Base-by-base conservation (phyloP, 2,797 vertebrate species). In the Podarcis lilfordi region DNA sequence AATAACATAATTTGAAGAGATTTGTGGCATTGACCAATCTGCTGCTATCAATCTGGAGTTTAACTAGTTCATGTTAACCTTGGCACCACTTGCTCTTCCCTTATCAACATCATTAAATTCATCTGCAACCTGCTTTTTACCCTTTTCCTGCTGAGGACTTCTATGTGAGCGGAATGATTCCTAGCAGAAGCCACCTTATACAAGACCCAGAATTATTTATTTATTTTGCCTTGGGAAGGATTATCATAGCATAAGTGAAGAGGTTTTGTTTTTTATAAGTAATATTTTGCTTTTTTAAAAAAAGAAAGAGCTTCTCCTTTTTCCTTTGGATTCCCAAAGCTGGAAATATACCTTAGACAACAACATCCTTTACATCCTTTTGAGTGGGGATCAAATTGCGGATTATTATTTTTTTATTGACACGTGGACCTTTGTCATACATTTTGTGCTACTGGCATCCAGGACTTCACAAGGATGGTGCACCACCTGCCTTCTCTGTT, bases 381-480 rank as follows among this genome's bases (percentile, higher is more conserved):
- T 43, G 50, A 66, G 8, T 25, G 1, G 50, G 74, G 11, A 10
- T 32, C 3, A 68, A 72, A 35, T 75, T 0, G 0, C 66, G 37
- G 1, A 1, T 71, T 50, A 13, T 50, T 50, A 50, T 3, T 37
- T 40, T n/a, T 77, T 66, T 32, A 43, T 68, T 68, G 82, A 8
- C 0, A 0, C 9, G 59, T 68, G 66, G 32, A 15, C 45, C 32
- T 43, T 82, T n/a, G 35, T 2, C 25, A 3, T 77, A 35, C 55
- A 15, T 85, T 85, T 61, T 77, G n/a, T 77, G n/a, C 81, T 78
- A 77, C 1, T 84, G 81, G 87, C 2, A 0, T 35, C 7, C 0
- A 10, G 92, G 4, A 45, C 27, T 68, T 25, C 5, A 72, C 37
- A 88, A 95, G 80, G 84, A 97, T 96, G 95, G 4, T 81, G 43